Percentiles rank a stretch among this genome's conserved stretches.
These are phyloP conservation scores for Prionace glauca DNA, from an alignment of 2,797 vertebrate species.

Conservation along the genomic window DNA sequence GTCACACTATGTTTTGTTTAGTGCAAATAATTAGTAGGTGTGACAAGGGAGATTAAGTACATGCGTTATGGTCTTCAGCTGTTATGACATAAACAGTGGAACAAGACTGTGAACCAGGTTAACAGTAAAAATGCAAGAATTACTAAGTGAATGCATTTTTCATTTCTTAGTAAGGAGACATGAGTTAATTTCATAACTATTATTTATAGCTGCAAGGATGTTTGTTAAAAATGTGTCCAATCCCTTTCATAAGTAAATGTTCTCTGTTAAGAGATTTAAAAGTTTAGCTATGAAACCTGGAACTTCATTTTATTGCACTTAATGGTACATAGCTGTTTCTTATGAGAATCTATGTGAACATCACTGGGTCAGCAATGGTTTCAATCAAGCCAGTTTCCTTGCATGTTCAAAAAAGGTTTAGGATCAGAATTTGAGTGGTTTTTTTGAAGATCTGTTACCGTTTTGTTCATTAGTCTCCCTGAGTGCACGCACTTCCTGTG, in stretches of 20 bases:
- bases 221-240: neutral
- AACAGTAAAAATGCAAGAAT: neutral
- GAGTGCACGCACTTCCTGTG: neutral
- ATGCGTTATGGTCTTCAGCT: neutral
- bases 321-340: neutral
- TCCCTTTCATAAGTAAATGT: neutral
- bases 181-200: neutral
- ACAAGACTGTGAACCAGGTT: neutral
- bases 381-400: neutral
- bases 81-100: neutral
- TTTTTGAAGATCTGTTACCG: neutral
- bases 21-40: neutral
- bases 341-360: neutral
- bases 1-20: neutral
- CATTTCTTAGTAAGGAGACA: neutral
- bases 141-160: neutral
- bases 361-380: neutral
- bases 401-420: neutral
- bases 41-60: neutral
- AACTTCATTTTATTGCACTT: neutral
- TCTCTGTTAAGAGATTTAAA: neutral
- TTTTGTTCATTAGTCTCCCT: slow-evolving; percentile 6
- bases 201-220: neutral
- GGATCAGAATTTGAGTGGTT: neutral
- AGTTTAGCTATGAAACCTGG: neutral